Evolutionary conservation across 2,797 vertebrate species (phyloP).

Genomic region (Pipistrellus kuhlii): DNA sequence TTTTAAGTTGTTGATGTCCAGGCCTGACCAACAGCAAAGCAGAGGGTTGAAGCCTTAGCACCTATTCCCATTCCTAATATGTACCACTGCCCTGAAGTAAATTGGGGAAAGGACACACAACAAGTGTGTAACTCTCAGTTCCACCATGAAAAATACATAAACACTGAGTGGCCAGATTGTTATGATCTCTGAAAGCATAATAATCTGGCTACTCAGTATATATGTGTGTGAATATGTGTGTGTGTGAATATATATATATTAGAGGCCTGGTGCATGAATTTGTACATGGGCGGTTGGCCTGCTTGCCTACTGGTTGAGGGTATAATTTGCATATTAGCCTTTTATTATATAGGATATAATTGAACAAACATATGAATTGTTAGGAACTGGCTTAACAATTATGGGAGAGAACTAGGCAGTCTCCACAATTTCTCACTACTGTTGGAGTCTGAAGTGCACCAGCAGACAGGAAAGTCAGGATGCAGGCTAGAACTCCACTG

Average conservation of each 20-base stretch:
- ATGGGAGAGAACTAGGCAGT: background rate
- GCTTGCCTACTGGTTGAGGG: too few relatives aligned
- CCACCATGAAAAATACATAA: background rate
- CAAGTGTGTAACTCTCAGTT: background rate
- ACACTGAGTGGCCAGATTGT: too few relatives aligned
- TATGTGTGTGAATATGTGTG: too few relatives aligned
- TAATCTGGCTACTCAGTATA: too few relatives aligned
- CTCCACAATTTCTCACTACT: background rate
- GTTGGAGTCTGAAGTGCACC: background rate
- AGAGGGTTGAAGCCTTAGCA: background rate
- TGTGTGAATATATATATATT: too few relatives aligned
- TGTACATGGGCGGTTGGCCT: too few relatives aligned
- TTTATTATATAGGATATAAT: background rate
- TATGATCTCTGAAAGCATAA: too few relatives aligned
- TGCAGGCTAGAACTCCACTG: background rate
- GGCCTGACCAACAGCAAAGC: background rate
- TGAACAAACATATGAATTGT: background rate
- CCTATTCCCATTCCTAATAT: background rate
- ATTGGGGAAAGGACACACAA: background rate
- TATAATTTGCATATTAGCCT: too few relatives aligned
- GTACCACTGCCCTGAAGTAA: background rate
- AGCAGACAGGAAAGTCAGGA: too few relatives aligned
- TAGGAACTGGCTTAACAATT: background rate
- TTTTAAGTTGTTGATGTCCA: too few relatives aligned
- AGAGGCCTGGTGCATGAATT: too few relatives aligned